Conservation (phyloP, 2,888 invertebrate genomes). For the Pollenia angustigena region DNA sequence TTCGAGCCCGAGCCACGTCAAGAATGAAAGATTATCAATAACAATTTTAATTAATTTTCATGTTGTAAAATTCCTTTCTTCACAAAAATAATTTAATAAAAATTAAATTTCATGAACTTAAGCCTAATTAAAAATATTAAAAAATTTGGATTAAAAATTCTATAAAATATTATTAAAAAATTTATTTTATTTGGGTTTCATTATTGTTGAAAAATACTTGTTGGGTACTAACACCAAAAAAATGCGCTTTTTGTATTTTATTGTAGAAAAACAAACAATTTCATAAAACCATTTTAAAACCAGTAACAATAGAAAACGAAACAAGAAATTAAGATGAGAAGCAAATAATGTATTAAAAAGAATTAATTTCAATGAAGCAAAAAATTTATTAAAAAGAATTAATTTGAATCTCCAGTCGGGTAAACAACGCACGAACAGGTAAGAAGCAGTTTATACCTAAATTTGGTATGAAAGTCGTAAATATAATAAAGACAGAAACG, state of each 20-base stretch:
- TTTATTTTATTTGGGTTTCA: too few relatives aligned
- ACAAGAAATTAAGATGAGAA: constrained; percentile 23
- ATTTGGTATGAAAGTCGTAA: constrained; percentile 20
- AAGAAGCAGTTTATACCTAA: constrained; percentile 12
- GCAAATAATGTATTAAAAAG: not conserved
- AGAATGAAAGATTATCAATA: too few relatives aligned
- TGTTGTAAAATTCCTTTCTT: too few relatives aligned
- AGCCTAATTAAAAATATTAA: too few relatives aligned
- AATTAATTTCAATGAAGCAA: too few relatives aligned
- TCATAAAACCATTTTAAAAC: constrained; percentile 64
- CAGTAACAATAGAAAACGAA: constrained; percentile 49
- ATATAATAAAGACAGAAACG: constrained; percentile 55
- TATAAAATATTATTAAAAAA: too few relatives aligned
- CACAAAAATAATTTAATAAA: too few relatives aligned
- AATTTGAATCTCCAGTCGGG: constrained; percentile 11
- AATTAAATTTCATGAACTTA: too few relatives aligned
- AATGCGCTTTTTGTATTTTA: not conserved
- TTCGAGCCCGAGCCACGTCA: too few relatives aligned
- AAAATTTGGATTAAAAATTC: too few relatives aligned
- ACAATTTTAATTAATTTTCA: too few relatives aligned
- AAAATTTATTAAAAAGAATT: too few relatives aligned
- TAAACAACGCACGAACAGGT: constrained; percentile 46
- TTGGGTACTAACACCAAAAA: constrained; percentile 17
- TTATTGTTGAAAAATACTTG: not conserved
- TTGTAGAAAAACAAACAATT: constrained; percentile 47